These are phyloP conservation scores for Urophycis tenuis DNA, from an alignment of 2,797 vertebrate genomes.

Conservation along the genomic window DNA sequence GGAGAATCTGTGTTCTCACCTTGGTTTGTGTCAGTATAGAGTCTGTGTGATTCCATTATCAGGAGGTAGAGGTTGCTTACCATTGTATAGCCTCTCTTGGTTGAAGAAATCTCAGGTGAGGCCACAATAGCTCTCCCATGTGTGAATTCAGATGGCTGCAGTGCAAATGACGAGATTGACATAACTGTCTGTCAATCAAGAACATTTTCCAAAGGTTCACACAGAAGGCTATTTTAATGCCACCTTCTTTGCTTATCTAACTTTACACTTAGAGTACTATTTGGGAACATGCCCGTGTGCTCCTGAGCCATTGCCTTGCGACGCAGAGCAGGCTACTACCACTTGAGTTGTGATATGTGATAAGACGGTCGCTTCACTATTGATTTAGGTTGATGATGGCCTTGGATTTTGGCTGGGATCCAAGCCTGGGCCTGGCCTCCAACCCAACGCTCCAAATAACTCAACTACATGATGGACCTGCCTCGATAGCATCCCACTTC, in stretches of 20 bases:
- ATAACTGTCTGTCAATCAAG: slow-evolving; percentile 13
- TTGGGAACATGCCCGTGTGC: not conserved
- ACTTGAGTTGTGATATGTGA: slow-evolving; percentile 53
- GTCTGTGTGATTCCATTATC: not conserved
- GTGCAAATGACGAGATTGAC: not conserved
- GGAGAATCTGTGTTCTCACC: slow-evolving; percentile 45
- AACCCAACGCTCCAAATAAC: slow-evolving; percentile 48
- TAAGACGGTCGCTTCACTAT: slow-evolving; percentile 39
- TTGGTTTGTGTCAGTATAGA: slow-evolving; percentile 31
- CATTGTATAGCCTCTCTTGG: slow-evolving; percentile 24
- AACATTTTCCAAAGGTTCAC: not conserved
- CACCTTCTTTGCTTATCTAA: not conserved
- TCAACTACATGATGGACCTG: slow-evolving; percentile 27
- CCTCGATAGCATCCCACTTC: slow-evolving; percentile 22
- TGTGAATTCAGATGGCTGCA: slow-evolving; percentile 8
- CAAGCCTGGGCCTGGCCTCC: slow-evolving; percentile 29
- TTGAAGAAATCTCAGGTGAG: slow-evolving; percentile 15
- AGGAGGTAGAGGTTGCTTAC: slow-evolving; percentile 25
- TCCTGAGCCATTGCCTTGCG: slow-evolving; percentile 29
- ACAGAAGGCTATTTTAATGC: not conserved
- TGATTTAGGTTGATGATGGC: slow-evolving; percentile 47
- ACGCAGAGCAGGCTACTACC: slow-evolving; percentile 21
- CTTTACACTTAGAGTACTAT: slow-evolving; percentile 30
- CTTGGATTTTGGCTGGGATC: slow-evolving; percentile 43
- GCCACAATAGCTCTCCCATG: not conserved